A percentile compares a stretch with the other conserved stretches of the same genome.
These are phyloP conservation scores for Netelia inedita DNA, from an alignment of 2,888 invertebrate genomes.

Conservation along the genomic window DNA sequence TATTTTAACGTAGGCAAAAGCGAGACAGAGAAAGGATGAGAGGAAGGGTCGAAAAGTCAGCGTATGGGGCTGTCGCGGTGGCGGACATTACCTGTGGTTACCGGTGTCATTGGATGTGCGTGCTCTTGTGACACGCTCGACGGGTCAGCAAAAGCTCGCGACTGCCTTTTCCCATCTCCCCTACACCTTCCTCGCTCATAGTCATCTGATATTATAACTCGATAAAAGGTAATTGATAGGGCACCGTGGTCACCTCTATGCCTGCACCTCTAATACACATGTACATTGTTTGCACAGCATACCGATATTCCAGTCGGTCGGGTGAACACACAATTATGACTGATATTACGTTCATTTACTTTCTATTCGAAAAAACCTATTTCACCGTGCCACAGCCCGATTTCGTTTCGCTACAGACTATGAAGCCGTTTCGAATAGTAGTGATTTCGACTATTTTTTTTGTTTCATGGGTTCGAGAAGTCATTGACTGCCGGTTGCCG, in stretches of 20 bases:
- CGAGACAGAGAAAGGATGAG: conserved; percentile 12
- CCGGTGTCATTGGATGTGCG: conserved; percentile 81
- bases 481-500: conserved; percentile 50
- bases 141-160: conserved; percentile 48
- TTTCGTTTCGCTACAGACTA: not conserved
- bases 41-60: conserved; percentile 34
- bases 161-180: conserved; percentile 9
- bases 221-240: conserved; percentile 78
- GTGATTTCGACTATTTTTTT: not conserved
- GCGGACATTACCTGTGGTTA: conserved; percentile 81
- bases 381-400: not conserved
- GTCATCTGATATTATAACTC: conserved; percentile 76
- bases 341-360: not conserved
- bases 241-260: conserved; percentile 71
- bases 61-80: conserved; percentile 69
- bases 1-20: not conserved
- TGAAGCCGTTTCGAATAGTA: not conserved
- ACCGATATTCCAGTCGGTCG: not conserved
- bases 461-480: conserved; percentile 14
- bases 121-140: conserved; percentile 61
- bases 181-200: conserved; percentile 60
- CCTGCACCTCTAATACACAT: conserved; percentile 56
- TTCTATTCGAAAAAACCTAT: not conserved
- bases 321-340: no score
- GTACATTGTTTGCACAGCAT: conserved; percentile 25